Percentiles rank a stretch among this genome's conserved stretches.
Evolutionary conservation across 1,140 invertebrate genomes (phyloP).

Genomic region (Stegodyphus mimosarum): DNA sequence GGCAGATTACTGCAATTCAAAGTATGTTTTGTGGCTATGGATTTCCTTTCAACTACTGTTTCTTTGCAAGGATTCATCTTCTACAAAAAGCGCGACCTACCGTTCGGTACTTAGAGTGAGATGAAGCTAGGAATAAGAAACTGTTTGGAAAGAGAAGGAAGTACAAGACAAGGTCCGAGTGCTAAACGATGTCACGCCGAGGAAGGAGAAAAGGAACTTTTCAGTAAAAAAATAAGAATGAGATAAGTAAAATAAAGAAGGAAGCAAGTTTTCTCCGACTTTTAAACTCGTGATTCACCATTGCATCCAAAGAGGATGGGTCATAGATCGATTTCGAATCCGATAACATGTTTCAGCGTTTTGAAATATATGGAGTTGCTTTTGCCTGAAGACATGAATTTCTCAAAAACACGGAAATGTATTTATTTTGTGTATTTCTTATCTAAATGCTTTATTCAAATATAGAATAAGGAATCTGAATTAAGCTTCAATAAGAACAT

Average conservation of each 20-base stretch:
- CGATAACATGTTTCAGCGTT: background rate
- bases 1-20: too few relatives aligned
- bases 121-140: constrained; percentile 21
- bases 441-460: too few relatives aligned
- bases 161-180: constrained; percentile 30
- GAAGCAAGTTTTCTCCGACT: constrained; percentile 33
- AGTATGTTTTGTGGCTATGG: too few relatives aligned
- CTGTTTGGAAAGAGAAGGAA: constrained; percentile 20
- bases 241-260: constrained; percentile 17
- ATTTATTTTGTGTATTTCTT: too few relatives aligned
- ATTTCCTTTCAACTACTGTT: too few relatives aligned
- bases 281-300: background rate
- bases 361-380: too few relatives aligned
- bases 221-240: background rate
- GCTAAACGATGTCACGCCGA: constrained; percentile 42
- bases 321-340: constrained; percentile 13
- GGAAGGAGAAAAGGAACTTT: background rate
- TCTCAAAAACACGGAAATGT: too few relatives aligned
- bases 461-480: too few relatives aligned
- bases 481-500: too few relatives aligned
- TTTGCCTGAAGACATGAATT: too few relatives aligned
- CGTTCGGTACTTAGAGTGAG: background rate
- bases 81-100: too few relatives aligned
- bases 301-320: background rate
- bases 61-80: too few relatives aligned